phyloP scores from a whole-genome alignment of 2,888 invertebrate genomes.

The Craniophora ligustri region DNA sequence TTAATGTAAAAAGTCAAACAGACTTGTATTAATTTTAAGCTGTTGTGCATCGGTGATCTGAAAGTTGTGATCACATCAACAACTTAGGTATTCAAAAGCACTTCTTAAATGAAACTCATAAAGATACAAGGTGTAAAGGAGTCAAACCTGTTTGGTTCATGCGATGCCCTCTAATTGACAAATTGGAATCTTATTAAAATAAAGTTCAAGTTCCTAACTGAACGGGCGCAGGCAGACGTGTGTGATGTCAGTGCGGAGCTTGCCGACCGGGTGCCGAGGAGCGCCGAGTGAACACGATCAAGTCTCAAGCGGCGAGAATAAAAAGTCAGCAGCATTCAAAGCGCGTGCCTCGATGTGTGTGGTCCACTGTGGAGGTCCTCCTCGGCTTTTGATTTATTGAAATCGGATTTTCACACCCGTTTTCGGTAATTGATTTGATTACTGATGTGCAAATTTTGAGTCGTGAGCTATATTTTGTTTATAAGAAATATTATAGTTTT shows the following conservation, averaged over 20 bases:
- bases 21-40: no score
- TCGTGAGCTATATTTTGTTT: background rate
- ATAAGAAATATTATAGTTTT: no score
- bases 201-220: slow-evolving; percentile 87
- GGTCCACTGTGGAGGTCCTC: slow-evolving; percentile 90
- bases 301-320: slow-evolving; percentile 75
- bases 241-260: slow-evolving; percentile 75
- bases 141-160: slow-evolving; percentile 84
- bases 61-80: slow-evolving; percentile 51
- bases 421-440: slow-evolving; percentile 68
- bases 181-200: slow-evolving; percentile 92
- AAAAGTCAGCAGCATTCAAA: slow-evolving; percentile 89
- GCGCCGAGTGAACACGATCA: slow-evolving; percentile 78
- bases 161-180: slow-evolving; percentile 90
- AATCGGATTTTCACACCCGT: slow-evolving; percentile 82
- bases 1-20: no score
- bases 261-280: slow-evolving; percentile 81
- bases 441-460: slow-evolving; percentile 38
- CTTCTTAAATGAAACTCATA: slow-evolving; percentile 73
- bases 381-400: slow-evolving; percentile 82
- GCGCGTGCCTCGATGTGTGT: slow-evolving; percentile 94
- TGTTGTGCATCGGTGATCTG: slow-evolving; percentile 6
- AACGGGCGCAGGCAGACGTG: slow-evolving; percentile 74
- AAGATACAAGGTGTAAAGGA: slow-evolving; percentile 83
- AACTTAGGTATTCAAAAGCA: slow-evolving; percentile 65